Percentiles rank a stretch among this genome's conserved stretches.
Conservation (phyloP, 1,140 invertebrate species). For the Pseudomyrmex gracilis region DNA sequence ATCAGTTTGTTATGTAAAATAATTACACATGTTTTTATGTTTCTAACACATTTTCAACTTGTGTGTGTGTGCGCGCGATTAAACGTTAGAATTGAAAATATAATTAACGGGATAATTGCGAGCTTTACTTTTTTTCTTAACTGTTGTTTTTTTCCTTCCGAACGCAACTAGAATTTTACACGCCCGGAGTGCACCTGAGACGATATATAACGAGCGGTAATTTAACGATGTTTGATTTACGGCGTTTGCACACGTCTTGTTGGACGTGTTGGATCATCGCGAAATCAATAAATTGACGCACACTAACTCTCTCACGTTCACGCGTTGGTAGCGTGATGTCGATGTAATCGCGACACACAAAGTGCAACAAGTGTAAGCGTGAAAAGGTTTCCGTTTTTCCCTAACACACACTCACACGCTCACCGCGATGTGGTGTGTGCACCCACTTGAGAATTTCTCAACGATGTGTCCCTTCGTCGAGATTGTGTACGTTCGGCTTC, state of each 20-base stretch:
- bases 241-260: background rate
- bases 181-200: background rate
- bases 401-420: background rate
- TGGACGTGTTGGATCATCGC: slow-evolving; percentile 32
- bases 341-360: background rate
- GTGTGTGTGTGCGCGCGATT: too few species aligned
- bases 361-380: slow-evolving; percentile 45
- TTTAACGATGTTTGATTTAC: background rate
- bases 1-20: too few species aligned
- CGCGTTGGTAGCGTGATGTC: slow-evolving; percentile 24
- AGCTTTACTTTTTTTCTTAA: background rate
- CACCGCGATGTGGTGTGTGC: too few species aligned
- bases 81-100: too few species aligned
- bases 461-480: background rate
- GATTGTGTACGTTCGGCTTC: background rate
- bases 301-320: slow-evolving; percentile 11
- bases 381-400: slow-evolving; percentile 27
- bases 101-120: too few species aligned
- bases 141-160: background rate
- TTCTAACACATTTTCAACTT: too few species aligned
- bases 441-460: background rate
- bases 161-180: slow-evolving; percentile 3
- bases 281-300: slow-evolving; percentile 49
- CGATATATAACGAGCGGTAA: slow-evolving; percentile 4
- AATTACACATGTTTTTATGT: too few species aligned